These are phyloP conservation scores for Clarias macrocephalus DNA, from an alignment of 2,113 vertebrate genomes.

Conservation along the genomic window DNA sequence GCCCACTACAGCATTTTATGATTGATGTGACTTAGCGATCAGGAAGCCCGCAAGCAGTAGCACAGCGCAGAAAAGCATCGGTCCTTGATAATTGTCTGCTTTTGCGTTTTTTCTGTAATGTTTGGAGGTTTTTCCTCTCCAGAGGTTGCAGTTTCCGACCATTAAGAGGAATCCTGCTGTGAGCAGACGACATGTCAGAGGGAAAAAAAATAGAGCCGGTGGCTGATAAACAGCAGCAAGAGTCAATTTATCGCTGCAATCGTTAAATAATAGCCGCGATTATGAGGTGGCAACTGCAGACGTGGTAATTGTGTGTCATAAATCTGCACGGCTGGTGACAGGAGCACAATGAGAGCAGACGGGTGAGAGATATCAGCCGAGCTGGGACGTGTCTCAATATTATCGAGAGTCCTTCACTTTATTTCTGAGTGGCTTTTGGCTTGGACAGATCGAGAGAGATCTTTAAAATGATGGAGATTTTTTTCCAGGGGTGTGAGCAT, in stretches of 20 bases:
- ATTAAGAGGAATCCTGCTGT: slow-evolving; percentile 86
- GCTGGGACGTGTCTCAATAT: slow-evolving; percentile 90
- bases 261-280: slow-evolving; percentile 97
- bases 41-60: slow-evolving; percentile 43
- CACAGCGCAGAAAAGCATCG: slow-evolving; percentile 76
- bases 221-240: slow-evolving; percentile 91
- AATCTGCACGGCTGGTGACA: slow-evolving; percentile 93
- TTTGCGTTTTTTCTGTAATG: slow-evolving; percentile 61
- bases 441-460: not conserved
- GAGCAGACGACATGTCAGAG: slow-evolving; percentile 78
- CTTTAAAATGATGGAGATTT: slow-evolving; percentile 10
- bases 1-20: slow-evolving; percentile 21
- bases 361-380: slow-evolving; percentile 89
- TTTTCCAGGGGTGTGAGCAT: slow-evolving; percentile 1
- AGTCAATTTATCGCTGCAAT: slow-evolving; percentile 92
- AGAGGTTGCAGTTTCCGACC: slow-evolving; percentile 78
- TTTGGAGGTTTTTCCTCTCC: slow-evolving; percentile 68
- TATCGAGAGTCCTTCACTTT: slow-evolving; percentile 88
- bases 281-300: slow-evolving; percentile 91
- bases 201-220: slow-evolving; percentile 74
- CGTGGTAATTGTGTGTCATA: slow-evolving; percentile 94
- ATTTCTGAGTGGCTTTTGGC: slow-evolving; percentile 73
- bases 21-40: slow-evolving; percentile 11
- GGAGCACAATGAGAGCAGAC: slow-evolving; percentile 89
- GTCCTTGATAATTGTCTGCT: slow-evolving; percentile 83